Conservation (phyloP, 23 tunicate genomes). For the Halocynthia aurantium region DNA sequence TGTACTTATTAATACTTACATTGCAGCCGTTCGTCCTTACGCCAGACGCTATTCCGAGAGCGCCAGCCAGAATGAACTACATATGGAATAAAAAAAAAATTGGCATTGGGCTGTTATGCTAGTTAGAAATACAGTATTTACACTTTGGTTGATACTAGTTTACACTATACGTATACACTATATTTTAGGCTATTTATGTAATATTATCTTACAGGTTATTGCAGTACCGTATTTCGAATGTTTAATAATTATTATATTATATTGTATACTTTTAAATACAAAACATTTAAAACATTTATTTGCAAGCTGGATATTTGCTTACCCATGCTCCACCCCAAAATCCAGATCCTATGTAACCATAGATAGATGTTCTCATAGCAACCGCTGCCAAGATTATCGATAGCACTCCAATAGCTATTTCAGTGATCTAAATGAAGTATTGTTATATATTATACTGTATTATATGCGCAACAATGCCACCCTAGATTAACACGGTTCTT, state of each 20-base stretch:
- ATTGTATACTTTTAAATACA: no score
- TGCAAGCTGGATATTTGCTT: not conserved
- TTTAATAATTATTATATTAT: no score
- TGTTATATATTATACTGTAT: no score
- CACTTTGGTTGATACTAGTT: no score
- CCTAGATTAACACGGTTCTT: no score
- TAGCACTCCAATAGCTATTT: not conserved
- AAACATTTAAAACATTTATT: no score
- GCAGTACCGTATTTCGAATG: no score
- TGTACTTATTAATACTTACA: not conserved
- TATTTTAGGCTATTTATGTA: no score
- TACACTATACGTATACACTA: no score
- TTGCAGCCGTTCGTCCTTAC: not conserved
- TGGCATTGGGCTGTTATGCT: not conserved
- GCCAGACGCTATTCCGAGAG: conserved; percentile 2
- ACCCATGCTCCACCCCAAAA: conserved; percentile 4
- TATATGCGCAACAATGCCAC: no score
- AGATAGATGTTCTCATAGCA: not conserved
- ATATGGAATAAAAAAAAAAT: not conserved
- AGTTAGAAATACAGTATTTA: not conserved
- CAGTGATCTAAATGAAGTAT: conserved; percentile 2
- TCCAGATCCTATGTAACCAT: not conserved
- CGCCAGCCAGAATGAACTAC: not conserved
- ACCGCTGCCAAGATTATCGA: not conserved
- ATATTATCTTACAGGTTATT: no score